Base-by-base conservation (phyloP, 2,113 vertebrate genomes). In the Brienomyrus longianalis region DNA sequence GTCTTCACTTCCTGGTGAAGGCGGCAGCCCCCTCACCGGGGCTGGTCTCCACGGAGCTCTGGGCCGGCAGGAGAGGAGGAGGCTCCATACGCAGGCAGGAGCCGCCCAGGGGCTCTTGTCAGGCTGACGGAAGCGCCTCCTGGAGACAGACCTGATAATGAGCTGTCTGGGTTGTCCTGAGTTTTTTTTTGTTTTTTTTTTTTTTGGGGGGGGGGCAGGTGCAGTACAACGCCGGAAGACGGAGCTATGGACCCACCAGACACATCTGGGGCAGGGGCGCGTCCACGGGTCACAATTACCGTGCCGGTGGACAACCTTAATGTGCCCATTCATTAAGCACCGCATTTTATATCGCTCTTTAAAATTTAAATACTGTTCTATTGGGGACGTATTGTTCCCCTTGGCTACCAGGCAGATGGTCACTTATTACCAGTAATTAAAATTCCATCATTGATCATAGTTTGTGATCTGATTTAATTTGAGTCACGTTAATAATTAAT, bases 391-490 rank as follows among this genome's bases (percentile, higher is more conserved):
- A 91, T 87, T 31, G 83, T 91, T 92, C 92, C 92, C 95, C 90
- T 94, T 94, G 91, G 92, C 94, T 94, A 89, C 92, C 93, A 91
- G 94, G 95, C 96, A 97, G 96, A 97, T 97, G 97, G 96, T 95
- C 95, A 94, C 95, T 96, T 97, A 96, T 95, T 96, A 96, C 93
- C 93, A 92, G 92, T 95, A 95, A 96, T 96, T 97, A 96, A 96
- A 95, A 94, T 94, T 95, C 95, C 93, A 94, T 95, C 94, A 95
- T 95, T 94, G 95, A 94, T 97, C 95, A 96, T 92, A 92, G 92
- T 94, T 94, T 94, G 92, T 94, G 95, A 94, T 94, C 93, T 94
- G 95, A 94, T 94, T 94, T 95, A 94, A 95, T 94, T 94, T 94
- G 93, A 95, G 94, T 93, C 92, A 91, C 93, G 95, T 95, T 93